Evolutionary conservation across 2,888 invertebrate genomes (phyloP).

Genomic region (Scaptomyza polygonia): DNA sequence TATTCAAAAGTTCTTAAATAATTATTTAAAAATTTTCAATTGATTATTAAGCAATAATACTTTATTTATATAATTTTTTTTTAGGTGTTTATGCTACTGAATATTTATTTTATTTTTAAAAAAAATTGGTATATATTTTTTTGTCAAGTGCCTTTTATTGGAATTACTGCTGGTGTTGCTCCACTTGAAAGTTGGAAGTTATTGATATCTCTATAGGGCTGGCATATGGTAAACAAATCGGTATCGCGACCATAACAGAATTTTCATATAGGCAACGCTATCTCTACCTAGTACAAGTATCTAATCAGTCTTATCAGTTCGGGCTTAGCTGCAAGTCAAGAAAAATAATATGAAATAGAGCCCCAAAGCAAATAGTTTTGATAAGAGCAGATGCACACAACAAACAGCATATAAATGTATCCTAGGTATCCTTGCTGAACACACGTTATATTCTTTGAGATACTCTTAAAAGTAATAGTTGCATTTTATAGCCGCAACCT

Average conservation of each 20-base stretch:
- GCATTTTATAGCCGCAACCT: constrained; percentile 45
- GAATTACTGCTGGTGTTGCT: constrained; percentile 35
- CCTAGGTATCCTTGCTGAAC: constrained; percentile 1
- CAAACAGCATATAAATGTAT: constrained; percentile 16
- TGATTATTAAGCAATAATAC: too few relatives aligned
- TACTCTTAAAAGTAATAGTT: constrained; percentile 58
- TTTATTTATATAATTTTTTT: too few relatives aligned
- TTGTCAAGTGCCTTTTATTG: too few relatives aligned
- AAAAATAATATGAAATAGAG: constrained; percentile 9
- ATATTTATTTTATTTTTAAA: too few relatives aligned
- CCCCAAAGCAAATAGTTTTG: constrained; percentile 22
- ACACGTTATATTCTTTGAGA: constrained; percentile 21
- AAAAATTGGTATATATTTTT: too few relatives aligned
- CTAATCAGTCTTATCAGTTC: constrained; percentile 30
- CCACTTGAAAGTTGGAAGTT: constrained; percentile 60
- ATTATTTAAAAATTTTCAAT: too few relatives aligned
- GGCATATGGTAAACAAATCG: constrained; percentile 65
- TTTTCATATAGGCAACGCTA: constrained; percentile 62
- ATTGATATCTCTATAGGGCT: constrained; percentile 55
- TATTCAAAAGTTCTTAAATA: too few relatives aligned
- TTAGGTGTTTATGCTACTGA: too few relatives aligned
- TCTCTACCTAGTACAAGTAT: constrained; percentile 20
- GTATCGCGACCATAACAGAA: constrained; percentile 68
- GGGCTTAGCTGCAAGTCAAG: constrained; percentile 37
- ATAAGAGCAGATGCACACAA: constrained; percentile 25